A percentile compares a stretch with the other conserved stretches of the same genome.
These are phyloP conservation scores for Volucella bombylans DNA, from an alignment of 2,888 invertebrate species.

Conservation along the genomic window DNA sequence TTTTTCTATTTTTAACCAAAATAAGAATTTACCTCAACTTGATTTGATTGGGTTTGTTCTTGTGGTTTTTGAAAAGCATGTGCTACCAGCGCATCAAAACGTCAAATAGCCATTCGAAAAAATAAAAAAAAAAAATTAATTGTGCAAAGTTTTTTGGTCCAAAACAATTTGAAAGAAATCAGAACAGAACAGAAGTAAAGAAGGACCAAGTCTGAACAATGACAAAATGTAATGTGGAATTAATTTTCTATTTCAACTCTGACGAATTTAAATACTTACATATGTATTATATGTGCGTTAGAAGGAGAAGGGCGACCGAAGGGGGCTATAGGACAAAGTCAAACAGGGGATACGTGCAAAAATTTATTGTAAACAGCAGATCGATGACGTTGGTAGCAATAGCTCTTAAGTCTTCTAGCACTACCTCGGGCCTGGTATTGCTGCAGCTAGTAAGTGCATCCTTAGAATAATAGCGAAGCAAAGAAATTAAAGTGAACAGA, in stretches of 20 bases:
- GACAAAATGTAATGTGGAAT: constrained; percentile 65
- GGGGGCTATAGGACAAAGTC: too few relatives aligned
- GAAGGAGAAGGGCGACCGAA: too few relatives aligned
- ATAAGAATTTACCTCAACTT: constrained; percentile 57
- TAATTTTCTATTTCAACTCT: constrained; percentile 60
- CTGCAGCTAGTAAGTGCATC: constrained; percentile 57
- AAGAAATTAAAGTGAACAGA: constrained; percentile 50
- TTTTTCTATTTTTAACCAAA: constrained; percentile 65
- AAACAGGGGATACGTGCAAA: neutral
- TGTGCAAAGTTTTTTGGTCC: too few relatives aligned
- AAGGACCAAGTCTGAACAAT: constrained; percentile 55
- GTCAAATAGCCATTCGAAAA: too few relatives aligned
- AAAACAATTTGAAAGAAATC: neutral
- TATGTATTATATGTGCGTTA: too few relatives aligned
- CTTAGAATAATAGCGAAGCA: constrained; percentile 61
- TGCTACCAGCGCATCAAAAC: too few relatives aligned
- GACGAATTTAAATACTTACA: neutral
- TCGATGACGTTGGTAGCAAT: constrained; percentile 55
- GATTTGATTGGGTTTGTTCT: neutral
- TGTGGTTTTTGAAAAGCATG: too few relatives aligned
- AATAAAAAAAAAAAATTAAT: too few relatives aligned
- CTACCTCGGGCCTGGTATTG: too few relatives aligned
- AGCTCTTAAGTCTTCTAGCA: constrained; percentile 11
- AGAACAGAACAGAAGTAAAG: constrained; percentile 14
- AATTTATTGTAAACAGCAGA: constrained; percentile 59